Base-by-base conservation (phyloP, 2,797 vertebrate genomes). In the Huso huso region DNA sequence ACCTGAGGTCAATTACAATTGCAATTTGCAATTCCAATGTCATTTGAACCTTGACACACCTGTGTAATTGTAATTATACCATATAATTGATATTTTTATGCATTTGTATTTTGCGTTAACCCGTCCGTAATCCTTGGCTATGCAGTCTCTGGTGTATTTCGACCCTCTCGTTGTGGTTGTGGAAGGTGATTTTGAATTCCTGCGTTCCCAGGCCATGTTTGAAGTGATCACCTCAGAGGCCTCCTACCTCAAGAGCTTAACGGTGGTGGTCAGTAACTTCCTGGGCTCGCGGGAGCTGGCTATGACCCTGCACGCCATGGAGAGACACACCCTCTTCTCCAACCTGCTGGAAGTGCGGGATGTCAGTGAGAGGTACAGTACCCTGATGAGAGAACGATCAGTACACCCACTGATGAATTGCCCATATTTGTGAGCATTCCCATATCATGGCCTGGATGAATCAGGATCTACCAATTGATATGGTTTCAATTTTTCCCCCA, bases 151-250 rank as follows among this genome's bases (percentile, higher is more conserved):
- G 5, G 37, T 37, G 37, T 18, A 37, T 23, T 48, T 12, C 3
- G 4, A 62, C 2, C 8, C 51, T 10, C 48, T 18, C 13, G 10
- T 18, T 18, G 15, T 18, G 18, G 18, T 13, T 51, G 64, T 4
- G 12, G 10, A 63, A 5, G 60, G 52, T 37, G 13, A 55, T 7
- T n/a, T 8, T 48, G 10, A 6, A 10, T 51, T 53, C 58, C 37
- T 8, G 18, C 51, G 4, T 1, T 49, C 7, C 6, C 66, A 93
- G 92, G 71, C 87, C 0, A 88, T 82, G 72, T 93, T 93, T 76
- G 91, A 93, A 82, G 70, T 92, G 73, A 86, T 93, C 6, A 76
- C 82, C 11, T 93, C 90, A 0, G 92, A 93, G 68, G 89, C 86
- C 0, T 91, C 89, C 1, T 93, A 91, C 77, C 69, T 90, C 70